Evolutionary conservation across 1,140 invertebrate genomes (phyloP), one percentile per base, ranked within the genome.

Genomic region (Euschistus heros): DNA sequence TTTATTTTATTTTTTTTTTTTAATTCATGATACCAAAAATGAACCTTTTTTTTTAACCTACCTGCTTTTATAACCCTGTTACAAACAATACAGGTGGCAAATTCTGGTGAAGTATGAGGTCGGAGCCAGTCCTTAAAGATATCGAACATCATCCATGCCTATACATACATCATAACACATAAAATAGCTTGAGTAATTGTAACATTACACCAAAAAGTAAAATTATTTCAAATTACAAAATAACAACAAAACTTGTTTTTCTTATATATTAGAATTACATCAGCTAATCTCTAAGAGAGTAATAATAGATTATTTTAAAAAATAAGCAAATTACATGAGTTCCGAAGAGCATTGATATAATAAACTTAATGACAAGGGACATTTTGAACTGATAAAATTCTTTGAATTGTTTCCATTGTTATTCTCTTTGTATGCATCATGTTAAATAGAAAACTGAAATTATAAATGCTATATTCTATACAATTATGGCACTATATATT

Each of bases 11-110:
- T 13, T 13, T 10, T 1, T 37, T 10, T 10, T 1, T 2, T 37
- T 37, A 37, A 13, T 37, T 37, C 33, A 37, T 10, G 8, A 37
- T 6, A 10, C 8, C 10, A 37, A 37, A 10, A 13, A 37, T 37
- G 33, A 10, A 37, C 7, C 1, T 37, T 37, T 37, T 37, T 37
- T 37, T 37, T 37, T 1, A 10, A 57, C 54, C 15, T 26, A 14
- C 73, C 73, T 27, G 69, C 69, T 54, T 71, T 70, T 18, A 74
- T 66, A 33, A 71, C 70, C 62, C 68, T 70, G 67, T 72, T 69
- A 57, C 73, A 74, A 50, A 68, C 71, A n/a, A 69, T 69, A 62
- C 73, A 74, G 44, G 68, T 66, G 14, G 70, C 70, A 47, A 65
- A 65, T 55, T 72, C 70, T 18, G 69, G 62, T 44, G 65, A 60